Conservation (phyloP, 30 jellyfish, hydroid and myxozoan genomes). For the Rhopilema esculentum region DNA sequence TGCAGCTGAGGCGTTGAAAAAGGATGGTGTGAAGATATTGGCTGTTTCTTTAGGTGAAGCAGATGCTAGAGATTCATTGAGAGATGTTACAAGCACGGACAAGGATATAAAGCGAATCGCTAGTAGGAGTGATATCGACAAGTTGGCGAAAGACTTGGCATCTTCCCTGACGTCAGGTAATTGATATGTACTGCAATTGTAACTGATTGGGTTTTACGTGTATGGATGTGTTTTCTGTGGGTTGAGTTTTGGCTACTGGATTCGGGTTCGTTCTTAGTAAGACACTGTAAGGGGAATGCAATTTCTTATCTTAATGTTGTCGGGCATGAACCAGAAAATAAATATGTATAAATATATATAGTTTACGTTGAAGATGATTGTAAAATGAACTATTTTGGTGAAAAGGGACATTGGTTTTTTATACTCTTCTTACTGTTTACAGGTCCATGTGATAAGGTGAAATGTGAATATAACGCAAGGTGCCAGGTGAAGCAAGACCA, state of each 20-base stretch:
- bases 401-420: background rate
- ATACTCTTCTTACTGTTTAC: background rate
- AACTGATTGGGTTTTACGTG: background rate
- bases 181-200: background rate
- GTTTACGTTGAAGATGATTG: background rate
- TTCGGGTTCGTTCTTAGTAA: too few species aligned
- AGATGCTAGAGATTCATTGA: conserved; percentile 1
- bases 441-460: conserved; percentile 56
- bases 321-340: background rate
- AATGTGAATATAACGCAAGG: conserved; percentile 27
- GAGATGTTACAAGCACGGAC: conserved; percentile 2
- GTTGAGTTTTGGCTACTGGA: background rate
- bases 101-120: background rate
- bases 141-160: background rate
- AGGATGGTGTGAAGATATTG: conserved; percentile 23
- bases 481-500: conserved; percentile 44
- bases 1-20: conserved; percentile 22
- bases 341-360: too few species aligned
- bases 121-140: background rate
- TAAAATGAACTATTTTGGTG: too few species aligned
- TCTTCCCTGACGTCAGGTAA: conserved; percentile 2
- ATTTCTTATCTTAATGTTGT: background rate
- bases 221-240: background rate
- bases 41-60: conserved; percentile 32
- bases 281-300: too few species aligned